Conservation (phyloP, 1,140 invertebrate species). For the Saccostrea glomerata region DNA sequence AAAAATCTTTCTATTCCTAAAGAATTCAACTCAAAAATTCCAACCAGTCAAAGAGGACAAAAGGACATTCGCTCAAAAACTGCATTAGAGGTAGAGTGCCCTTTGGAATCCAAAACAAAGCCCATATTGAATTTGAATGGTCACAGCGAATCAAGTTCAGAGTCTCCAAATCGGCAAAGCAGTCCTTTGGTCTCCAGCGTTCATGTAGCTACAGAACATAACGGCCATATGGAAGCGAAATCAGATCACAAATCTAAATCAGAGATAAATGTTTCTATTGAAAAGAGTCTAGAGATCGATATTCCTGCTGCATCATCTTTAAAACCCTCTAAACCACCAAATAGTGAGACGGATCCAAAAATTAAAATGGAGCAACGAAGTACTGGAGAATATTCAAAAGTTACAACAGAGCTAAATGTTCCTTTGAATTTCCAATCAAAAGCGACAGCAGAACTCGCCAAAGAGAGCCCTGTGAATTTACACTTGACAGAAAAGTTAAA, state of each 20-base stretch:
- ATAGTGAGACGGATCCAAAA: background rate
- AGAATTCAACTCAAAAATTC: background rate
- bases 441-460: slow-evolving; percentile 4
- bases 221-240: background rate
- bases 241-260: background rate
- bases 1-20: slow-evolving; percentile 1
- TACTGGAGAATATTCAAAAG: background rate
- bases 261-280: background rate
- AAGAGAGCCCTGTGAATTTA: background rate
- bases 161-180: background rate
- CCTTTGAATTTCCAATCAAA: background rate
- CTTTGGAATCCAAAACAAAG: background rate
- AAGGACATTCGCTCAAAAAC: background rate
- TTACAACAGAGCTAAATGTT: background rate
- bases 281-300: background rate
- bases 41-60: background rate
- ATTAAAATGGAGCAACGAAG: background rate
- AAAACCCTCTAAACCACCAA: background rate
- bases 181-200: background rate
- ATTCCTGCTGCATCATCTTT: background rate
- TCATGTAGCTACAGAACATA: background rate
- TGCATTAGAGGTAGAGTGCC: background rate
- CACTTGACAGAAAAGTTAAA: background rate
- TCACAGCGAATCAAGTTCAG: background rate
- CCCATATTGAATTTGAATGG: background rate